A percentile compares a stretch with the other conserved stretches of the same genome.
Conservation (phyloP, 2,797 vertebrate genomes). For the Artibeus lituratus region DNA sequence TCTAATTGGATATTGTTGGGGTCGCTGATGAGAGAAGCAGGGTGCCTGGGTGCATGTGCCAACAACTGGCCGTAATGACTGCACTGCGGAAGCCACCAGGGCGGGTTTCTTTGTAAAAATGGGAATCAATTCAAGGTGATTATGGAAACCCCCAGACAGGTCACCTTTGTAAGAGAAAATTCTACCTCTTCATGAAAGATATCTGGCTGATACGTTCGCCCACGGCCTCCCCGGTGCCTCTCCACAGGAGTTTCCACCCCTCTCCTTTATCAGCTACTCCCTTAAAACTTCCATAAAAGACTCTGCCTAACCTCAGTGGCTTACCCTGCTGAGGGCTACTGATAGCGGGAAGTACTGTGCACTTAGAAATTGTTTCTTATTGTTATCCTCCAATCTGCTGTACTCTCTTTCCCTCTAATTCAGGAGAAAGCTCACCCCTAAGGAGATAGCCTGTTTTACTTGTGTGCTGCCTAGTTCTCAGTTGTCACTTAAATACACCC, state of each 20-base stretch:
- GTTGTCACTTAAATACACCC: not conserved
- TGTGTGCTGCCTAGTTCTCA: not conserved
- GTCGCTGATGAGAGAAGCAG: not conserved
- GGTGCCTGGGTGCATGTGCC: not conserved
- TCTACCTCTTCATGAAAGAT: not conserved
- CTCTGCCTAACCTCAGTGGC: not conserved
- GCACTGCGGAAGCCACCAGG: not conserved
- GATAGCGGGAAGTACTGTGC: not conserved
- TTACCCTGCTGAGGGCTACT: not conserved
- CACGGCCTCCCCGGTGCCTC: not conserved
- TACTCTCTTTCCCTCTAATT: not conserved
- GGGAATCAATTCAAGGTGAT: not conserved
- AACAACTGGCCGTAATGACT: not conserved
- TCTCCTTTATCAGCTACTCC: not conserved
- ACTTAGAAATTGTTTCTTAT: not conserved
- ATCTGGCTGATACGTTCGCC: not conserved
- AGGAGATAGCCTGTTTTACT: not conserved
- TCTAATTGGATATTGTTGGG: not conserved
- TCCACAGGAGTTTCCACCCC: not conserved
- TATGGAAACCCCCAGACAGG: not conserved
- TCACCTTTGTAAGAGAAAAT: conserved; percentile 34
- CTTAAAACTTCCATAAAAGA: conserved; percentile 3
- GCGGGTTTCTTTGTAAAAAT: not conserved
- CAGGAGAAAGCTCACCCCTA: not conserved
- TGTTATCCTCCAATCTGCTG: not conserved